phyloP scores from a whole-genome alignment of 37 sponge, comb jelly and placozoan genomes.

The Hormiphora californensis region DNA sequence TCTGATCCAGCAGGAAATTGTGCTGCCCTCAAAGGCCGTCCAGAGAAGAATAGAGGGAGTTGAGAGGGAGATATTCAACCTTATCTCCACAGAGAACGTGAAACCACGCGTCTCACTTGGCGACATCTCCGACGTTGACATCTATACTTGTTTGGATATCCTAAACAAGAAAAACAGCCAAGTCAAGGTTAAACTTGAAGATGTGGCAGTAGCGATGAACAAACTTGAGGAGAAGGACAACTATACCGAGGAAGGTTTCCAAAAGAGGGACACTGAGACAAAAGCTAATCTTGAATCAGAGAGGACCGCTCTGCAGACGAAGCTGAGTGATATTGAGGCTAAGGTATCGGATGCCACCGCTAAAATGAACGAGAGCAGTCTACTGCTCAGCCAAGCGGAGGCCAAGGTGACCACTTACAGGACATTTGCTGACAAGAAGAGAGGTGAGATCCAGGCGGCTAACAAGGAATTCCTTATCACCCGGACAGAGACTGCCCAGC shows the following conservation, averaged over 20 bases:
- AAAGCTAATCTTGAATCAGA: not conserved
- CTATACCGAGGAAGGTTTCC: slow-evolving; percentile 44
- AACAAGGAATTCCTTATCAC: not conserved
- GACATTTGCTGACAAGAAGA: not conserved
- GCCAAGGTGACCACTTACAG: not conserved
- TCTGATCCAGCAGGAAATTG: not conserved
- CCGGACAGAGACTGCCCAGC: not conserved
- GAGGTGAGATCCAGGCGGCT: not conserved
- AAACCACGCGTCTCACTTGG: not conserved
- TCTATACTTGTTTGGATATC: not conserved
- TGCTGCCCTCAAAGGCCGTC: slow-evolving; percentile 16
- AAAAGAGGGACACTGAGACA: slow-evolving; percentile 14
- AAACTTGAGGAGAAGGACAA: not conserved
- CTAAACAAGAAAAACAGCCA: not conserved
- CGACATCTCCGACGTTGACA: not conserved
- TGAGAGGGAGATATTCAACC: slow-evolving; percentile 31
- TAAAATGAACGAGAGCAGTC: not conserved
- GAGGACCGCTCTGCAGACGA: not conserved
- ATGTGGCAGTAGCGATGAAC: not conserved
- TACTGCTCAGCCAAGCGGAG: not conserved
- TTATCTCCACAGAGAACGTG: slow-evolving; percentile 8
- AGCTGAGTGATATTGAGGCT: not conserved
- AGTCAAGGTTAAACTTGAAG: not conserved
- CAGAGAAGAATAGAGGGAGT: slow-evolving; percentile 48
- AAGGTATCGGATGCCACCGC: not conserved